Evolutionary conservation across 2,113 vertebrate genomes (phyloP).

Genomic region (Verasper variegatus): DNA sequence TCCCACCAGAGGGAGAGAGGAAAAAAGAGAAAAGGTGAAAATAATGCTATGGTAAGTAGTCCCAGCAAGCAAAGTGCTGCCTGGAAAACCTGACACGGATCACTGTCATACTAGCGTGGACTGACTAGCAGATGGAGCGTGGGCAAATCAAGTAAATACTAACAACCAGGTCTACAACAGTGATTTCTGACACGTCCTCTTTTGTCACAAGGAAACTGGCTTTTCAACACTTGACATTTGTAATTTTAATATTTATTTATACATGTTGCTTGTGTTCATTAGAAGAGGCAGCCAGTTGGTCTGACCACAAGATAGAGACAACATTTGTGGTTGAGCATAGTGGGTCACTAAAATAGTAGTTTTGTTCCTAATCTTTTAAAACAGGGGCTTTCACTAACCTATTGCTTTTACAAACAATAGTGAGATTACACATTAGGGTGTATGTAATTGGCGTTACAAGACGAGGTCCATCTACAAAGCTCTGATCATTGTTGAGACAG

Average conservation of each 20-base stretch:
- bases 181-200: constrained; percentile 35
- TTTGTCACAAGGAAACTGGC: constrained; percentile 37
- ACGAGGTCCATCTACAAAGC: neutral
- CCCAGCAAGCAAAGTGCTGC: constrained; percentile 67
- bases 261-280: neutral
- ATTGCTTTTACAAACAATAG: neutral
- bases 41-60: constrained; percentile 85
- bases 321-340: neutral
- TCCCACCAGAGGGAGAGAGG: constrained; percentile 73
- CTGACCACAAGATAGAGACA: neutral
- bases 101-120: constrained; percentile 40
- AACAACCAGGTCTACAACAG: constrained; percentile 52
- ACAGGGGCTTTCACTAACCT: neutral
- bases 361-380: neutral
- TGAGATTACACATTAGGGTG: neutral
- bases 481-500: neutral
- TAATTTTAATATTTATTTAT: constrained; percentile 31
- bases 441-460: neutral
- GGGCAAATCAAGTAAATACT: constrained; percentile 63
- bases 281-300: neutral
- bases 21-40: constrained; percentile 70
- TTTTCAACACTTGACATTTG: constrained; percentile 30
- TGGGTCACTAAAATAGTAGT: neutral
- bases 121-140: constrained; percentile 58
- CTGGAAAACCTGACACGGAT: constrained; percentile 73